Percentiles rank a stretch among this genome's conserved stretches.
These are phyloP conservation scores for Uria lomvia DNA, from an alignment of 2,113 vertebrate species.

Conservation along the genomic window DNA sequence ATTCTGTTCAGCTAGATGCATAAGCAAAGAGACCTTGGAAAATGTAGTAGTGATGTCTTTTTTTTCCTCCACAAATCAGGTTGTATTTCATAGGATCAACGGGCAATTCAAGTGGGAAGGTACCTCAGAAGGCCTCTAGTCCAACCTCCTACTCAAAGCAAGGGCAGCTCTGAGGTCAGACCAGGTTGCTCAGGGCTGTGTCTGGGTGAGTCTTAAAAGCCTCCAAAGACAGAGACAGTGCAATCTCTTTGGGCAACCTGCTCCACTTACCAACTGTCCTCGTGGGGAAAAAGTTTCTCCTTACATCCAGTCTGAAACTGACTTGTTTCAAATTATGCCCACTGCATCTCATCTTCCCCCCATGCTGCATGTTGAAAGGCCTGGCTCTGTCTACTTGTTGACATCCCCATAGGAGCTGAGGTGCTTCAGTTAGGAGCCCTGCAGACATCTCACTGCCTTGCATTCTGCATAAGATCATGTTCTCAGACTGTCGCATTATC, in stretches of 20 bases:
- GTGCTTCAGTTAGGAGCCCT: neutral
- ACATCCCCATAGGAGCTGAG: neutral
- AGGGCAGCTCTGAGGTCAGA: neutral
- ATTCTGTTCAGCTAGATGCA: neutral
- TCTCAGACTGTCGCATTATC: neutral
- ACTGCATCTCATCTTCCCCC: neutral
- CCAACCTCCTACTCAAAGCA: neutral
- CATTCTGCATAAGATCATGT: neutral
- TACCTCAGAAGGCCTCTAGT: neutral
- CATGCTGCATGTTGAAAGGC: fast-evolving
- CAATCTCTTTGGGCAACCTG: neutral
- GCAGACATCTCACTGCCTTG: neutral
- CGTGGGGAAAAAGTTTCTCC: neutral
- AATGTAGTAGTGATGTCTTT: neutral
- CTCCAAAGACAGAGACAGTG: neutral
- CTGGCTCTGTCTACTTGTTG: neutral
- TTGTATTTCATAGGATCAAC: neutral
- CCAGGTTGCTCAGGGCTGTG: neutral
- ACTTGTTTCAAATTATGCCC: neutral
- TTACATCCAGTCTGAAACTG: neutral
- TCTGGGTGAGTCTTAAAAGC: neutral
- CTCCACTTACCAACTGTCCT: fast-evolving
- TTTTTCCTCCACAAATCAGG: neutral
- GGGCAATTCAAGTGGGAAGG: neutral
- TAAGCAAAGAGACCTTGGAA: neutral